Evolutionary conservation across 2,797 vertebrate genomes (phyloP), one percentile per base, ranked within the genome.

Genomic region (Rachycentron canadum): DNA sequence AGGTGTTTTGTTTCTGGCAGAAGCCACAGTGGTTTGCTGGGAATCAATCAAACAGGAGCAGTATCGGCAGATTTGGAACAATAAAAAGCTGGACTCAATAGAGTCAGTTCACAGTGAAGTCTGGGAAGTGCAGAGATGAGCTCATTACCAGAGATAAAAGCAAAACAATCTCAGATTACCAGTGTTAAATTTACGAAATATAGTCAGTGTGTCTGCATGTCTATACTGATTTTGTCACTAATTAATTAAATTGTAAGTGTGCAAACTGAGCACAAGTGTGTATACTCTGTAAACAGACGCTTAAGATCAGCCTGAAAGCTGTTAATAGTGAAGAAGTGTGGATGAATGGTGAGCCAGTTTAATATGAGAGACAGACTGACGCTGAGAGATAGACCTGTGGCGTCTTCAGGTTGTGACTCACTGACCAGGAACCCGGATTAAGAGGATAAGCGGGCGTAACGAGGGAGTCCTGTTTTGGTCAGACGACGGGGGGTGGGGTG

Each of bases 401-500:
- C 91, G 90, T 94, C 93, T 92, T 86, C 84, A 77, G 83, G 78
- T 90, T 83, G 90, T 94, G 94, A 94, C 92, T 94, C 89, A 94
- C 73, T 68, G 88, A 85, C 57, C 72, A 88, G 87, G 88, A 91
- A 92, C 89, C 79, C 78, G 76, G 86, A 86, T 85, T 69, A 50
- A 81, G 55, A 12, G 75, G 75, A 45, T 64, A 76, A n/a, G 84
- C 16, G 72, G 75, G 70, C 4, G 43, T 73, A 77, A 81, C 61
- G 62, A 82, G 79, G 65, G 67, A 76, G 61, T 75, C 80, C 67
- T 81, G 78, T 79, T 86, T 86, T 83, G 85, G 81, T 86, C 69
- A 71, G 41, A 10, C 11, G 13, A 50, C 3, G 25, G 56, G 55
- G 53, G 26, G 36, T 17, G 28, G 53, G 13, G 41, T 23, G 19